Evolutionary conservation across 2,113 vertebrate species (phyloP).

Genomic region (Glaucomys volans): DNA sequence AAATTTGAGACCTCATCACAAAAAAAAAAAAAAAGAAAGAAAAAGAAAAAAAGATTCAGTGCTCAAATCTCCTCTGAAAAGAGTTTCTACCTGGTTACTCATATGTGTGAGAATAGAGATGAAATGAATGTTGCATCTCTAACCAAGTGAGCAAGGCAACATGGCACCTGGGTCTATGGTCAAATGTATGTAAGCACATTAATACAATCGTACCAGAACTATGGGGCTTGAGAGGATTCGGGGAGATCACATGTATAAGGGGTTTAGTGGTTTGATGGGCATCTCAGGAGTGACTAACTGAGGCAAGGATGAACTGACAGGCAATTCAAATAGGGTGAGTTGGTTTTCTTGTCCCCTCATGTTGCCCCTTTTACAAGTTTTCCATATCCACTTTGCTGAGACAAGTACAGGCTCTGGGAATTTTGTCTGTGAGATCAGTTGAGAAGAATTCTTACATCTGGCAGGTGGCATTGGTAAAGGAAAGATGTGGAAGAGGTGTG

Average conservation of each 20-base stretch:
- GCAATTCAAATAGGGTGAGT: background rate
- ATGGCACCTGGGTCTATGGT: background rate
- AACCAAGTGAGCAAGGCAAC: background rate
- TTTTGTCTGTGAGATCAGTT: slow-evolving; percentile 14
- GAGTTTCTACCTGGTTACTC: slow-evolving; percentile 34
- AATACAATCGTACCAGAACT: background rate
- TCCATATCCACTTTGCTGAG: slow-evolving; percentile 46
- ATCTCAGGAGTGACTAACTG: background rate
- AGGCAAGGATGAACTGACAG: background rate
- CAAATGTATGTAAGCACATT: background rate
- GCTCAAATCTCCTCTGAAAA: background rate
- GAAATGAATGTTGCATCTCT: background rate
- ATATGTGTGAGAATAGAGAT: background rate
- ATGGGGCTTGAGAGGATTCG: background rate
- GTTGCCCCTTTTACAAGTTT: background rate
- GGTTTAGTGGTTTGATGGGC: background rate
- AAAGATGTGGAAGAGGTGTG: background rate
- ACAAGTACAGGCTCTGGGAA: background rate
- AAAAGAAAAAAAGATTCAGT: no score
- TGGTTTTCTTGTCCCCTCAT: background rate
- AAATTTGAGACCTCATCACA: no score
- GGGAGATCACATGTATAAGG: background rate
- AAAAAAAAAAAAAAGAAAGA: no score
- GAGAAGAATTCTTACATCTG: background rate
- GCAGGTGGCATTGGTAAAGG: background rate